Percentiles rank a stretch among this genome's conserved stretches.
phyloP scores from a whole-genome alignment of 2,888 invertebrate genomes.

The Drosophila paramelanica region DNA sequence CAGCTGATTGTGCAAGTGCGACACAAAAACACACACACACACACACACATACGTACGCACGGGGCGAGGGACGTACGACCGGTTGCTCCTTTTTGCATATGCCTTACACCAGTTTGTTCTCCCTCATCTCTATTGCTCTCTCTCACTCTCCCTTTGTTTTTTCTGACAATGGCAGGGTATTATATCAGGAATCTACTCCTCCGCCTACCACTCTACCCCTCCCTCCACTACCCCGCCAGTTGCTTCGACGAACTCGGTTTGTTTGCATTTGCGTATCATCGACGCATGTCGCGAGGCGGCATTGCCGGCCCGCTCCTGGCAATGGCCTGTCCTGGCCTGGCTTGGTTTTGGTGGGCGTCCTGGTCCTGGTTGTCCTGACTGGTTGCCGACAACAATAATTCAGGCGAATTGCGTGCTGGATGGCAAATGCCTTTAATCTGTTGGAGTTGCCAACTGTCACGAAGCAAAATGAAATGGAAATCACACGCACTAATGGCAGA shows the following conservation, averaged over 20 bases:
- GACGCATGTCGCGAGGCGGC: constrained; percentile 72
- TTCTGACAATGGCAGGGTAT: constrained; percentile 58
- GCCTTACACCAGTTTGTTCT: constrained; percentile 56
- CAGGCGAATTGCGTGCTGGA: constrained; percentile 75
- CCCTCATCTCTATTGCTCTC: not conserved
- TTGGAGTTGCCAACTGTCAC: constrained; percentile 84
- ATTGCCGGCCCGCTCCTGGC: constrained; percentile 21
- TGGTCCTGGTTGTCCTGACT: constrained; percentile 27
- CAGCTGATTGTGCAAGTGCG: constrained; percentile 84
- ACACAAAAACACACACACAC: constrained; percentile 8
- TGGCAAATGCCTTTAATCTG: constrained; percentile 85
- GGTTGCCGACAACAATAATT: constrained; percentile 77
- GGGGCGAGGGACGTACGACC: constrained; percentile 43
- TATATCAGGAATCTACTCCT: constrained; percentile 40
- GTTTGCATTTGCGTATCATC: constrained; percentile 82
- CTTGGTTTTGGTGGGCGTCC: constrained; percentile 23
- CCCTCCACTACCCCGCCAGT: constrained; percentile 12
- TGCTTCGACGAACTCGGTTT: constrained; percentile 55
- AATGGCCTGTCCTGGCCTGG: constrained; percentile 11
- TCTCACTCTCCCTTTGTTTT: constrained; percentile 8
- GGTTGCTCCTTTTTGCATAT: constrained; percentile 76
- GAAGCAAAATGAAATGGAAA: constrained; percentile 83
- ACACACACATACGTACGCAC: not conserved
- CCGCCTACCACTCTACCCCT: not conserved
- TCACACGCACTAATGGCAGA: constrained; percentile 80